Conservation (phyloP, 1,140 invertebrate species). For the Arion vulgaris region DNA sequence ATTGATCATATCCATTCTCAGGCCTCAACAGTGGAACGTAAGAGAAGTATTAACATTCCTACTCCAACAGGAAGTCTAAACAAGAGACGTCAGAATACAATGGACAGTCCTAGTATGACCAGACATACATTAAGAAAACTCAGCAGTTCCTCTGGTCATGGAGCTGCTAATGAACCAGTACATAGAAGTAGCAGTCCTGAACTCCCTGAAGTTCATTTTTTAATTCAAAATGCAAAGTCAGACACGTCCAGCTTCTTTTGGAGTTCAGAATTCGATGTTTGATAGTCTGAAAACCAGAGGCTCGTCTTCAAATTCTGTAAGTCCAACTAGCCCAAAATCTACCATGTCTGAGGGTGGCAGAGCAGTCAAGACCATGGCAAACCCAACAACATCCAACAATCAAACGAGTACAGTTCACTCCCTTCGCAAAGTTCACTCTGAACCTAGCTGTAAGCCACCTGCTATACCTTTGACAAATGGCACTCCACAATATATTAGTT, state of each 20-base stretch:
- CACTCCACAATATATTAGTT: conserved; percentile 44
- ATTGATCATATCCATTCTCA: conserved; percentile 17
- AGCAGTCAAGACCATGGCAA: conserved; percentile 39
- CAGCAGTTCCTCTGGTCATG: conserved; percentile 48
- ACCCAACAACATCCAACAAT: conserved; percentile 23
- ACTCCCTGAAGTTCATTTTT: conserved; percentile 67
- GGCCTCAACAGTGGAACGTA: conserved; percentile 22
- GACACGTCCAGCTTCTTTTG: conserved; percentile 30
- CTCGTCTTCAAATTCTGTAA: conserved; percentile 3
- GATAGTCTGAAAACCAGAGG: conserved; percentile 53
- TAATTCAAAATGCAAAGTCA: conserved; percentile 61
- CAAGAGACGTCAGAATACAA: conserved; percentile 54
- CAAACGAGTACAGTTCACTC: conserved; percentile 36
- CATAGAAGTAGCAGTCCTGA: conserved; percentile 57
- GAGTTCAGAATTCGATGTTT: conserved; percentile 62
- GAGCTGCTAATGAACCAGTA: conserved; percentile 55
- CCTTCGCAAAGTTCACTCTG: conserved; percentile 42
- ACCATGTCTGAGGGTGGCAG: conserved; percentile 26
- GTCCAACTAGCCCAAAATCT: conserved; percentile 35
- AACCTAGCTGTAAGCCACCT: conserved; percentile 42
- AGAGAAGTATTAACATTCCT: conserved; percentile 42
- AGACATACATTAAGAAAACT: conserved; percentile 53
- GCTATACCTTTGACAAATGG: background rate
- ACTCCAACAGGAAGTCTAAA: conserved; percentile 67
- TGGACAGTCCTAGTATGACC: conserved; percentile 58